A percentile compares a stretch with the other conserved stretches of the same genome.
Evolutionary conservation across 2,888 invertebrate genomes (phyloP).

Genomic region (Noctua janthe): DNA sequence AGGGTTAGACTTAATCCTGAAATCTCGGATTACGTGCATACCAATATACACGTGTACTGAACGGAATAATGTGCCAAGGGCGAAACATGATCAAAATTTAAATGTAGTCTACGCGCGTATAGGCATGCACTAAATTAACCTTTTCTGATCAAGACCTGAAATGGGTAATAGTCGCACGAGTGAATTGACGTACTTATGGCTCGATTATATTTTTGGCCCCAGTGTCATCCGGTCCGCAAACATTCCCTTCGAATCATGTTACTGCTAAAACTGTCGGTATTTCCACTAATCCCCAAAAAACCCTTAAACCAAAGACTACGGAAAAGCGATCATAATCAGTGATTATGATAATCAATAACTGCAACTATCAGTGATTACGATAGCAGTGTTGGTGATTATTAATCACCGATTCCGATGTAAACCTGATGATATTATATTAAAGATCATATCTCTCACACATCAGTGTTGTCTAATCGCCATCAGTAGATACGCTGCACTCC

Average conservation of each 20-base stretch:
- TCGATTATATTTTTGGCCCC: no score
- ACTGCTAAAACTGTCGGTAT: background rate
- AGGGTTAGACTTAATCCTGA: background rate
- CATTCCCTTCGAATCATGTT: background rate
- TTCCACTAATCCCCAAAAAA: slow-evolving; percentile 29
- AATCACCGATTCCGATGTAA: slow-evolving; percentile 40
- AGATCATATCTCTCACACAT: slow-evolving; percentile 47
- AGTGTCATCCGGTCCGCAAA: background rate
- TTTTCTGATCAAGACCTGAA: background rate
- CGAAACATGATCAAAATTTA: background rate
- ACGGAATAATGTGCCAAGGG: background rate
- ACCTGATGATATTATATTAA: slow-evolving; percentile 36
- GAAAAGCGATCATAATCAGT: slow-evolving; percentile 25
- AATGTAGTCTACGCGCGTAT: background rate
- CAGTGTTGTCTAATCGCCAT: slow-evolving; percentile 50
- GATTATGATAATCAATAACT: slow-evolving; percentile 28
- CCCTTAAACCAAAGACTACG: background rate
- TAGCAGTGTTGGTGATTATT: slow-evolving; percentile 39
- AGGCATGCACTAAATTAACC: background rate
- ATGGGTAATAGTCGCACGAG: background rate
- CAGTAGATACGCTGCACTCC: slow-evolving; percentile 41
- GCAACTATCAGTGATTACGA: slow-evolving; percentile 40
- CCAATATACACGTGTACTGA: background rate
- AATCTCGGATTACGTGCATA: background rate
- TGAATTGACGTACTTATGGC: background rate